Evolutionary conservation across 1,140 invertebrate genomes (phyloP).

Genomic region (Atta cephalotes): DNA sequence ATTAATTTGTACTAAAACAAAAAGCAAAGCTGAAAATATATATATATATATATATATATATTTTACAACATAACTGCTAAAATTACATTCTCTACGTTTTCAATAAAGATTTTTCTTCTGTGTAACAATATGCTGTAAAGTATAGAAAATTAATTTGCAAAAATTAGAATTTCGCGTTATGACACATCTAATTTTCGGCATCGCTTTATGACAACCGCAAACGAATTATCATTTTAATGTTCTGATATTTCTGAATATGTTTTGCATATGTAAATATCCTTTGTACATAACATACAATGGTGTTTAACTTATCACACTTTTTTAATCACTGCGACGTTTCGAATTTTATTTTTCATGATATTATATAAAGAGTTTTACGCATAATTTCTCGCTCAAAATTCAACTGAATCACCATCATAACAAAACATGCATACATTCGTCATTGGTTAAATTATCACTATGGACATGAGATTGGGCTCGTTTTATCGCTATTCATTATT

Average conservation of each 20-base stretch:
- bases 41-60: not conserved
- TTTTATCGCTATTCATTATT: slow-evolving; percentile 35
- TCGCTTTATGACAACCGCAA: not conserved
- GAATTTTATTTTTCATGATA: slow-evolving; percentile 20
- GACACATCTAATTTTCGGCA: not conserved
- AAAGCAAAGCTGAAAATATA: not conserved
- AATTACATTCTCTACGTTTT: not conserved
- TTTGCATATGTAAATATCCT: slow-evolving; percentile 6
- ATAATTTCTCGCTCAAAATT: slow-evolving; percentile 34
- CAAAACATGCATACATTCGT: not conserved
- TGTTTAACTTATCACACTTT: slow-evolving; percentile 11
- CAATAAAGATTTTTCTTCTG: not conserved
- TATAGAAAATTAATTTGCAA: slow-evolving; percentile 14
- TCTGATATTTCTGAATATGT: not conserved
- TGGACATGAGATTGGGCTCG: not conserved
- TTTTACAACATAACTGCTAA: not conserved
- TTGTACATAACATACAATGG: not conserved
- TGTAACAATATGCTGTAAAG: not conserved
- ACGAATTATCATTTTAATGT: slow-evolving; percentile 29
- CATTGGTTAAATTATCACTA: slow-evolving; percentile 31
- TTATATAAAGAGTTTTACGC: not conserved
- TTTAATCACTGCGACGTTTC: not conserved
- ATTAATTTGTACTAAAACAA: slow-evolving; percentile 6
- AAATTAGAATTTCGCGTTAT: slow-evolving; percentile 12
- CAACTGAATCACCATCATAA: not conserved